Evolutionary conservation across 2,888 invertebrate genomes (phyloP).

Genomic region (Matsumyia berberina): DNA sequence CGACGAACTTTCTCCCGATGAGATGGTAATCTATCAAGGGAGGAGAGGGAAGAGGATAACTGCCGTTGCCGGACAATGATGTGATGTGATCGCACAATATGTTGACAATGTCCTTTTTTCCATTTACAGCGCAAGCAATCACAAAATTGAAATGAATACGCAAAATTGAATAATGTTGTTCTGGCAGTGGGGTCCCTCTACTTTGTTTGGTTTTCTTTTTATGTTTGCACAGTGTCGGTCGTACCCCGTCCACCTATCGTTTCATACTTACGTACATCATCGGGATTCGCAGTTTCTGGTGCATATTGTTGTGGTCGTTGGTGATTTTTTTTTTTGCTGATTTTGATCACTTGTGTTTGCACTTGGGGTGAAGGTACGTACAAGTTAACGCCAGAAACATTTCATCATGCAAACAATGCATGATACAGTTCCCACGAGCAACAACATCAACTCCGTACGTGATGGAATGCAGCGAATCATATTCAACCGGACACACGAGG

Average conservation of each 20-base stretch:
- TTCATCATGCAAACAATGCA: too few relatives aligned
- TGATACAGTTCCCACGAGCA: too few relatives aligned
- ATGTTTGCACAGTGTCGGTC: conserved; percentile 31
- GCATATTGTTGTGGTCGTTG: conserved; percentile 20
- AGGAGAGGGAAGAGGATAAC: conserved; percentile 1
- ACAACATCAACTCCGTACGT: too few relatives aligned
- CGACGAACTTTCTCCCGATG: conserved; percentile 15
- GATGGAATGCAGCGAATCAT: too few relatives aligned
- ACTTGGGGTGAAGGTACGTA: conserved; percentile 6
- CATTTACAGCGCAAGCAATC: conserved; percentile 60
- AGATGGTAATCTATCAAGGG: conserved; percentile 43
- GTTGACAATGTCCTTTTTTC: conserved; percentile 67
- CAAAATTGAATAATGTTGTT: conserved; percentile 65
- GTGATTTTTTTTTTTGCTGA: background rate
- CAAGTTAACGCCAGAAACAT: too few relatives aligned
- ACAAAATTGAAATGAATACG: conserved; percentile 70
- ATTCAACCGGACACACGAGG: too few relatives aligned
- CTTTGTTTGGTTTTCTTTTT: conserved; percentile 25
- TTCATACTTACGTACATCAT: conserved; percentile 28
- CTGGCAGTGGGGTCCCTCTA: background rate
- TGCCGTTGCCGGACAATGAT: conserved; percentile 44
- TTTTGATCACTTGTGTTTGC: conserved; percentile 9
- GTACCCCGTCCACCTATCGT: background rate
- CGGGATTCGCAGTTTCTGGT: conserved; percentile 14
- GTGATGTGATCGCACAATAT: conserved; percentile 64